Percentiles rank a stretch among this genome's conserved stretches.
These are phyloP conservation scores for Cantharis flavilabris DNA, from an alignment of 2,888 invertebrate species.

Conservation along the genomic window DNA sequence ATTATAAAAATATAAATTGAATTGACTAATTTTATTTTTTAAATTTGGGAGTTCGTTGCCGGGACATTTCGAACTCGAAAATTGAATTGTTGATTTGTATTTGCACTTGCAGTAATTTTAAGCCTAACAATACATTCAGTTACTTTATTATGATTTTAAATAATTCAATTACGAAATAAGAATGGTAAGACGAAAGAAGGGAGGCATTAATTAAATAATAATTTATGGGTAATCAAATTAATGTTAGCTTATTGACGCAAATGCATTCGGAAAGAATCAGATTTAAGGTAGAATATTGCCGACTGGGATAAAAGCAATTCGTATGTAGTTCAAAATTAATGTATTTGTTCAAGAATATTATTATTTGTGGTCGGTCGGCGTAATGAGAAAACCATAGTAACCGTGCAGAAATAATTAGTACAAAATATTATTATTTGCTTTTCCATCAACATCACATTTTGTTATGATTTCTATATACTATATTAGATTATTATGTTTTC, in stretches of 20 bases:
- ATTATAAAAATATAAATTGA: no score
- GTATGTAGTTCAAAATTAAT: no score
- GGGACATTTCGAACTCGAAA: no score
- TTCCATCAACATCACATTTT: not conserved
- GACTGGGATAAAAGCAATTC: not conserved
- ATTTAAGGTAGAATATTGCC: not conserved
- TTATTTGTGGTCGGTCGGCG: no score
- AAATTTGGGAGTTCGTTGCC: no score
- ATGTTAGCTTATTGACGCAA: no score
- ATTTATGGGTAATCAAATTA: not conserved
- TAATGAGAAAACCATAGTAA: not conserved
- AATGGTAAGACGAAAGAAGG: not conserved
- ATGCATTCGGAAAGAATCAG: not conserved
- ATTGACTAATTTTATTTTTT: no score
- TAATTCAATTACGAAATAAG: not conserved
- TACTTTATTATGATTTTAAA: not conserved
- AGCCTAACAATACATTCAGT: not conserved
- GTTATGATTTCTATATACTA: not conserved
- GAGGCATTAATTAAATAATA: not conserved
- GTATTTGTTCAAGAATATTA: no score
- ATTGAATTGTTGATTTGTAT: not conserved
- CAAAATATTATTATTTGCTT: not conserved
- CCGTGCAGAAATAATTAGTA: not conserved
- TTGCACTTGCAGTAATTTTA: not conserved
- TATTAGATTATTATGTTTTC: not conserved